Evolutionary conservation across 2,797 vertebrate genomes (phyloP), one percentile per base, ranked within the genome.

Genomic region (Darevskia nairensis): DNA sequence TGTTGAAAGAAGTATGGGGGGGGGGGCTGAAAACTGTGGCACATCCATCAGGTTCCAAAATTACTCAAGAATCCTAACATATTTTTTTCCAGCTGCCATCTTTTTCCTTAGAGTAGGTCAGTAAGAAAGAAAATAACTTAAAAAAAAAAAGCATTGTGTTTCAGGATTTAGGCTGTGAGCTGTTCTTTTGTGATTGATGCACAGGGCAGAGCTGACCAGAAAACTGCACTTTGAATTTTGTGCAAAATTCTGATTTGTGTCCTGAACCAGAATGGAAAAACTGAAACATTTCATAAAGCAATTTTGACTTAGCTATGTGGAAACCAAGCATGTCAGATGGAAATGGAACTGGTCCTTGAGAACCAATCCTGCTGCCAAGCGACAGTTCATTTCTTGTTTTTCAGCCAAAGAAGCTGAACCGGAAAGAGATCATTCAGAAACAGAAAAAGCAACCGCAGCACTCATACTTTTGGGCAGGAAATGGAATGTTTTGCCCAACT

Each of bases 221-320:
- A 86, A 77, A 15, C 17, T 3, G 35, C 71, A 82, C 55, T 75
- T 75, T n/a, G 84, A 71, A 79, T 82, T 78, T 50, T 76, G 71
- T 32, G 27, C 32, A 72, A 64, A 80, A 81, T 41, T 39, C 25
- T 35, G 17, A 79, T 50, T 82, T 81, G 32, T 76, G 35, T 41
- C 64, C 44, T 81, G 72, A 81, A 86, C 35, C 29, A 76, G n/a
- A 76, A 69, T 41, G 88, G 32, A 89, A 82, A 84, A 89, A 41
- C n/a, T 27, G 41, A 84, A 71, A 25, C 25, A 21, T 69, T 86
- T 69, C 46, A 80, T 82, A 85, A 89, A 86, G 17, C 11, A 86
- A 68, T 85, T 75, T 75, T 75, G 23, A 80, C 61, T 74, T 85
- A 17, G 71, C 85, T 89, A 76, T 23, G 44, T 29, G 35, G 61